Base-by-base conservation (phyloP, 2,888 invertebrate genomes). In the Glaucopsyche alexis region DNA sequence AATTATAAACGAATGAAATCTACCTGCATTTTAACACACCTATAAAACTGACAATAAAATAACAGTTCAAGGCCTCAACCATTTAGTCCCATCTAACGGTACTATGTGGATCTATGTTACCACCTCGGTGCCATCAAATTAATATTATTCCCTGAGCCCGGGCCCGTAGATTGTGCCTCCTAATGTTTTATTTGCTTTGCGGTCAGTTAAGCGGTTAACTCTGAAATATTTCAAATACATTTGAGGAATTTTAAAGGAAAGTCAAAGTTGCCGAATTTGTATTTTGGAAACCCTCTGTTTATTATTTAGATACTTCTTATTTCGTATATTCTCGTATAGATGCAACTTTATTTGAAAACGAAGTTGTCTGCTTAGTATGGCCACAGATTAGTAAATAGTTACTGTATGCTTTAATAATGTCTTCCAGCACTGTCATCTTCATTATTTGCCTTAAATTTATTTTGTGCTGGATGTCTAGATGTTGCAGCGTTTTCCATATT, bases 131-230 rank as follows among this genome's bases (percentile, higher is more conserved):
- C 6, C 66, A 45, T 19, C 90, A 88, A 87, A 88, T 89, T 88
- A 89, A 88, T 85, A 82, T 82, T 79, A 78, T 80, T 76, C 77
- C 76, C 77, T 77, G 72, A 49, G 47, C 76, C 72, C 75, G 72
- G 78, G 76, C 77, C 78, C 79, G 80, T 81, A 78, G 83, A 77
- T 79, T 75, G 75, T 79, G 80, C 79, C 78, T 80, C 75, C 79
- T 84, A 83, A 84, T 85, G 83, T 81, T 85, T 85, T 80, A 79
- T 81, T 81, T 80, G 79, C 78, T 80, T 77, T 79, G 77, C 74
- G 77, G 76, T 73, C 76, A 72, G 67, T 78, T 77, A 79, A 75
- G 67, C 16, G 67, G 67, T 42, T 72, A 72, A 72, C 74, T 76
- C 76, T 71, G 64, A 76, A 77, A 79, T 78, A 77, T 78, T 79